Evolutionary conservation across 2,797 vertebrate species (phyloP).

Genomic region (Dipus sagitta): DNA sequence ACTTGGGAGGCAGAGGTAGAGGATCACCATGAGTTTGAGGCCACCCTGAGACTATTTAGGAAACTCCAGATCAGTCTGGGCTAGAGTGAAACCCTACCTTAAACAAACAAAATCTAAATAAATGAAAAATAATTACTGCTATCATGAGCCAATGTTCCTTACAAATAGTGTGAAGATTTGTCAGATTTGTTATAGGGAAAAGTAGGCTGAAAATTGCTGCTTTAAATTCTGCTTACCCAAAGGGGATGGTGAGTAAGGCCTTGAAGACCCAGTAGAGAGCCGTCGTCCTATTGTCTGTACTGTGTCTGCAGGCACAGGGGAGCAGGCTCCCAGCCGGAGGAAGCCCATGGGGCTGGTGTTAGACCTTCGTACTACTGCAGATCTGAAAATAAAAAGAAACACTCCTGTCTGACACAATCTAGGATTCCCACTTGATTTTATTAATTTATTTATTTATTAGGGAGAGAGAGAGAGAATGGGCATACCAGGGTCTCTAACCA

Average conservation of each 20-base stretch:
- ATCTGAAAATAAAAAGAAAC: conserved; percentile 86
- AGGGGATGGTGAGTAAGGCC: conserved; percentile 97
- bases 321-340: conserved; percentile 93
- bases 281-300: conserved; percentile 91
- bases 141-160: neutral
- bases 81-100: too few relatives aligned
- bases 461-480: too few relatives aligned
- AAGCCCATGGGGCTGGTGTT: conserved; percentile 98
- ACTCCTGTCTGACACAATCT: neutral
- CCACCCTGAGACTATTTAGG: too few relatives aligned
- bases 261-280: conserved; percentile 95
- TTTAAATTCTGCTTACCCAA: conserved; percentile 90
- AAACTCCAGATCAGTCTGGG: too few relatives aligned
- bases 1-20: too few relatives aligned
- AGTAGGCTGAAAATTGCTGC: neutral
- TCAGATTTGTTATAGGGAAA: conserved; percentile 9
- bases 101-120: too few relatives aligned
- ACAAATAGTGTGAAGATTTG: neutral
- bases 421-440: conserved; percentile 4
- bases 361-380: conserved; percentile 94
- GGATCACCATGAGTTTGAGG: too few relatives aligned
- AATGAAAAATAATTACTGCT: neutral
- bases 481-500: too few relatives aligned
- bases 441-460: neutral
- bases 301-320: conserved; percentile 91